These are phyloP conservation scores for Carlito syrichta DNA, from an alignment of 2,113 vertebrate genomes.

Conservation along the genomic window DNA sequence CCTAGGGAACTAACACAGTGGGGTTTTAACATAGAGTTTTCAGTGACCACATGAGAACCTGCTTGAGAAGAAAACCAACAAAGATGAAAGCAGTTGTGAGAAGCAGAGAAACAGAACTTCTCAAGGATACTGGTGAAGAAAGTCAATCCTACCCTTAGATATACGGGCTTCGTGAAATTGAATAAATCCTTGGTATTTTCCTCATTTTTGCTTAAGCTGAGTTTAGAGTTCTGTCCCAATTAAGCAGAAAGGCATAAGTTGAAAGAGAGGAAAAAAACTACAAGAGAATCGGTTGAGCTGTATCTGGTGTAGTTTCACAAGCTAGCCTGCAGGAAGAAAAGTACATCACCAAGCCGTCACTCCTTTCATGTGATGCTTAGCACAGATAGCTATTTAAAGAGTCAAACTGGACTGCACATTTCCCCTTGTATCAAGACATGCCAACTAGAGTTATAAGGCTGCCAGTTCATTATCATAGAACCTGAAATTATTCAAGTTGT, in stretches of 20 bases:
- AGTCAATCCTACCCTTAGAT: neutral
- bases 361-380: fast-evolving
- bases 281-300: neutral
- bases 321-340: neutral
- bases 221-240: neutral
- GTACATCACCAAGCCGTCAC: neutral
- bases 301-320: neutral
- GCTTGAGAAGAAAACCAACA: neutral
- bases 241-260: neutral
- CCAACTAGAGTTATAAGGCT: neutral
- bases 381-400: neutral
- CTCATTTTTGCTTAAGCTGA: neutral
- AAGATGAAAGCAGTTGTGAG: neutral
- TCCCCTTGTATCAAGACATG: neutral
- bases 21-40: neutral
- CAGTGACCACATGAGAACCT: neutral
- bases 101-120: neutral
- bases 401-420: neutral
- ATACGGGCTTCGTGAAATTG: neutral
- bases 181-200: neutral
- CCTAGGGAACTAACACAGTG: neutral
- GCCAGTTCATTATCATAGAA: neutral
- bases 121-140: fast-evolving
- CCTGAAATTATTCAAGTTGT: neutral
- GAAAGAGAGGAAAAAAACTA: neutral